phyloP scores from a whole-genome alignment of 2,113 vertebrate species.

The Cepphus grylle region DNA sequence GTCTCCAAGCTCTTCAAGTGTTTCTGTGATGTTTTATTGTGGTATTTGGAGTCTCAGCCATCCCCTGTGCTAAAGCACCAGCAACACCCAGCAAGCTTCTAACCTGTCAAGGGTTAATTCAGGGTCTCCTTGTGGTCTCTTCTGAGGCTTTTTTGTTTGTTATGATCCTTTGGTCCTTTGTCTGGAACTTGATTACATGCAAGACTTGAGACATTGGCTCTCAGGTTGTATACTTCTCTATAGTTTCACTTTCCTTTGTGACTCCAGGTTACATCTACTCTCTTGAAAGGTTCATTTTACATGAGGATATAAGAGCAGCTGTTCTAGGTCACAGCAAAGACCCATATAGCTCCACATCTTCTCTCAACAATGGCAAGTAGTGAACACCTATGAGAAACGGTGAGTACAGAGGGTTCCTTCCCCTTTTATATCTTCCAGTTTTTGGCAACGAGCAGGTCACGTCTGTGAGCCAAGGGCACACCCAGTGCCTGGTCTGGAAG shows the following conservation, averaged over 20 bases:
- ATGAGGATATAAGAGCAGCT: neutral
- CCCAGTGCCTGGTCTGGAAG: neutral
- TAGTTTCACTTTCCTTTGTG: slow-evolving; percentile 46
- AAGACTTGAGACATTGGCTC: neutral
- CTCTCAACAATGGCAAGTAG: neutral
- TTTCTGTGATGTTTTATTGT: neutral
- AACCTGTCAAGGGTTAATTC: neutral
- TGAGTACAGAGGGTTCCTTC: slow-evolving; percentile 20
- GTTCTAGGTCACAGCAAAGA: neutral
- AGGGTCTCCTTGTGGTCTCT: neutral
- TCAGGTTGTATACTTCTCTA: neutral
- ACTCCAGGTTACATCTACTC: neutral
- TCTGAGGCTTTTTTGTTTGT: neutral
- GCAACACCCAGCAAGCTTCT: neutral
- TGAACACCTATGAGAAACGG: neutral
- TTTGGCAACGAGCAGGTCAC: neutral
- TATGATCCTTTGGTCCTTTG: neutral
- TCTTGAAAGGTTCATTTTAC: neutral
- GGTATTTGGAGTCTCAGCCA: neutral
- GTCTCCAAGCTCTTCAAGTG: neutral
- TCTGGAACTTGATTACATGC: neutral
- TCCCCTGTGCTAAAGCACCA: neutral
- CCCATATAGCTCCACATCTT: neutral
- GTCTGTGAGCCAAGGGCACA: slow-evolving; percentile 22
- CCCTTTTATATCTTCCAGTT: neutral